Conservation (phyloP, 2,113 vertebrate genomes). For the Mus pahari region DNA sequence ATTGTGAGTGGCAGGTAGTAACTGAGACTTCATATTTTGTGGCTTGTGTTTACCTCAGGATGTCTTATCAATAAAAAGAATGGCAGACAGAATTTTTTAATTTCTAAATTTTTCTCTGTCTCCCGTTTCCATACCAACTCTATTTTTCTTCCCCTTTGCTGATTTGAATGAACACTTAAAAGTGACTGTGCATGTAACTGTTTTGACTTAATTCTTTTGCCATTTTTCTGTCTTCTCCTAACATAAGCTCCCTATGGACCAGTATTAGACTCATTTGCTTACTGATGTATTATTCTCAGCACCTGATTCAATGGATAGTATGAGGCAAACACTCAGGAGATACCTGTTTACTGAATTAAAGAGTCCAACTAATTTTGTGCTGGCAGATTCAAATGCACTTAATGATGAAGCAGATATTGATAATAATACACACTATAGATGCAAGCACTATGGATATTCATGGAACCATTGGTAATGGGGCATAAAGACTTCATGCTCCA, state of each 20-base stretch:
- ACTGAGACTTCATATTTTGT: slow-evolving; percentile 51
- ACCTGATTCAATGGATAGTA: not conserved
- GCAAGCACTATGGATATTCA: not conserved
- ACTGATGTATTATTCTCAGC: not conserved
- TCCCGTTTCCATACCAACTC: not conserved
- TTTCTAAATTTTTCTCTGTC: not conserved
- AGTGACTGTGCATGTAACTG: not conserved
- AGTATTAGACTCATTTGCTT: not conserved
- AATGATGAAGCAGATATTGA: slow-evolving; percentile 10
- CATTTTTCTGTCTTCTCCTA: not conserved
- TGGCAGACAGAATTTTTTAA: not conserved
- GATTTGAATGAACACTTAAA: not conserved
- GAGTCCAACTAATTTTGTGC: not conserved
- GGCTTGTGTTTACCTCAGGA: slow-evolving; percentile 34
- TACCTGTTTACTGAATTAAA: not conserved
- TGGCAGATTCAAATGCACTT: not conserved
- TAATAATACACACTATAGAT: not conserved
- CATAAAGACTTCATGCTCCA: not conserved
- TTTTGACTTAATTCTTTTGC: not conserved
- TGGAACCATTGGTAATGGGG: not conserved
- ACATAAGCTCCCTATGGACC: not conserved
- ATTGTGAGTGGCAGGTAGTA: slow-evolving; percentile 3
- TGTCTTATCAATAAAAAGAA: slow-evolving; percentile 52
- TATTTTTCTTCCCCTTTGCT: not conserved
- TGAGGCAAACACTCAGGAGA: not conserved